Evolutionary conservation across 2,797 vertebrate genomes (phyloP).

Genomic region (Hylomyscus alleni): DNA sequence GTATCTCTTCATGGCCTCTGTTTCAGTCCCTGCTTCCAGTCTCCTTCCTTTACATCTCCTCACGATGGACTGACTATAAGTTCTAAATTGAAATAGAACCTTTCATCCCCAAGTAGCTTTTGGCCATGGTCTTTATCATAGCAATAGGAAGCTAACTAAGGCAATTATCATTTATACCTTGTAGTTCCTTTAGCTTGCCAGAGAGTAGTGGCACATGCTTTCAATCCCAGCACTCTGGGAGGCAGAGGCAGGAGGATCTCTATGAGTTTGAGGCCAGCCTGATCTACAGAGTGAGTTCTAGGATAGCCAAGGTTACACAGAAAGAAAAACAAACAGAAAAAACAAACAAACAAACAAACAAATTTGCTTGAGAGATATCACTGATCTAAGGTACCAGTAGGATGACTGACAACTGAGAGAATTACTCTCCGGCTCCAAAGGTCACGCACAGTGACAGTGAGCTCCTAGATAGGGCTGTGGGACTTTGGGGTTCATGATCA

Average conservation of each 20-base stretch:
- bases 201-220: neutral
- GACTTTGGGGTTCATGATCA: neutral
- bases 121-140: neutral
- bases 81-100: neutral
- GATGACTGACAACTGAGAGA: neutral
- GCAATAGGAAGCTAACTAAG: neutral
- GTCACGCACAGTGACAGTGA: neutral
- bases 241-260: neutral
- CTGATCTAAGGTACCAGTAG: neutral
- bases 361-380: neutral
- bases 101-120: neutral
- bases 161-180: neutral
- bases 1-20: neutral
- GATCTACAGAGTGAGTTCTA: neutral
- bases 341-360: neutral
- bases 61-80: neutral
- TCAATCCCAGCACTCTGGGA: neutral
- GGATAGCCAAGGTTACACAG: neutral
- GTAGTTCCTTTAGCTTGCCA: neutral
- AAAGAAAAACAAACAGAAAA: neutral
- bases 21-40: neutral
- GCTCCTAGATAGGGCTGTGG: neutral
- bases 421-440: neutral
- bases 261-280: neutral
- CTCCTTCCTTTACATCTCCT: neutral